These are phyloP conservation scores for Datnioides undecimradiatus DNA, from an alignment of 2,113 vertebrate species.

Conservation along the genomic window DNA sequence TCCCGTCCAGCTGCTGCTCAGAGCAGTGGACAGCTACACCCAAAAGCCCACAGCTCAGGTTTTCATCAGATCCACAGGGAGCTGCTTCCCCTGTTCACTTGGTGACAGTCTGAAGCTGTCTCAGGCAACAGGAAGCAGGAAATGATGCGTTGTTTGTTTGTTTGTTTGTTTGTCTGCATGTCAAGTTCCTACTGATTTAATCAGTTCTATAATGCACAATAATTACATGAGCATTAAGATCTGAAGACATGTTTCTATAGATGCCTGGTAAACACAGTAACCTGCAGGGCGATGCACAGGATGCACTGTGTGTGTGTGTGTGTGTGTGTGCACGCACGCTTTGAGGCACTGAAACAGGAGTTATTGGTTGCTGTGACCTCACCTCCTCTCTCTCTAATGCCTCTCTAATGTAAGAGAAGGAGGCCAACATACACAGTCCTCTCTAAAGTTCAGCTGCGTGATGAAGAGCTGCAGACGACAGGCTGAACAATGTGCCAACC, in stretches of 20 bases:
- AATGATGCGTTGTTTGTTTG: not conserved
- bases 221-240: not conserved
- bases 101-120: not conserved
- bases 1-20: not conserved
- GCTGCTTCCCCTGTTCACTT: not conserved
- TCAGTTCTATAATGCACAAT: not conserved
- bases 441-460: conserved; percentile 4
- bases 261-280: not conserved
- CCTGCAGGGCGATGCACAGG: not conserved
- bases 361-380: not conserved
- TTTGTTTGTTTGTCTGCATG: not conserved
- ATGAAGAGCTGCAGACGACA: not conserved
- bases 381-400: not conserved
- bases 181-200: not conserved
- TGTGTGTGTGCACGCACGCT: too few relatives aligned
- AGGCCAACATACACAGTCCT: not conserved
- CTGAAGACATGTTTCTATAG: not conserved
- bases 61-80: not conserved
- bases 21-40: not conserved
- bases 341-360: not conserved
- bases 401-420: not conserved
- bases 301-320: not conserved
- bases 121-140: not conserved
- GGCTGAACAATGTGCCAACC: not conserved
- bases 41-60: not conserved